phyloP scores from a whole-genome alignment of 2,888 invertebrate species.

The Leptopilina myrica region DNA sequence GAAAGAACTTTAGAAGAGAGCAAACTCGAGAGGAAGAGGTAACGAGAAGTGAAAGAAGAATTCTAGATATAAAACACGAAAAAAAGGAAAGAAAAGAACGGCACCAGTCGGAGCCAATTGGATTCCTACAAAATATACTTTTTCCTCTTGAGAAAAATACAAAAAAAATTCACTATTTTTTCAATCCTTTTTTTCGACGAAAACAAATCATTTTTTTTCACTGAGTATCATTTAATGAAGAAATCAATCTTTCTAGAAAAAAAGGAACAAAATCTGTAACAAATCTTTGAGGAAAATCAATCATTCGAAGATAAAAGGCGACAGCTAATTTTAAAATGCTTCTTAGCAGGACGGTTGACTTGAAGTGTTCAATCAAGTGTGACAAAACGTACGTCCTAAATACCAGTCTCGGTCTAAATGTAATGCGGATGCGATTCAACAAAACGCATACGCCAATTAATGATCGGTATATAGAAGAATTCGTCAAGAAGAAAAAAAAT shows the following conservation, averaged over 20 bases:
- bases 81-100: constrained; percentile 1
- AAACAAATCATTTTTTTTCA: no score
- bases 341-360: background rate
- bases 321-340: background rate
- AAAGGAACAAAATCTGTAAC: background rate
- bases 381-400: constrained; percentile 2
- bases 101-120: background rate
- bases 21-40: constrained; percentile 4
- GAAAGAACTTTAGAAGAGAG: background rate
- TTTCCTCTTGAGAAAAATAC: no score
- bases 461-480: background rate
- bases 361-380: background rate
- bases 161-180: no score
- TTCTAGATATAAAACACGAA: background rate
- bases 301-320: background rate
- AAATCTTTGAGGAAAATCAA: background rate
- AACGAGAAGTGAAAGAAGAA: background rate
- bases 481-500: background rate
- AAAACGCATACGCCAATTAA: constrained; percentile 11
- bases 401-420: constrained; percentile 30
- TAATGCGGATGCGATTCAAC: constrained; percentile 11
- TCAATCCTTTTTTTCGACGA: no score
- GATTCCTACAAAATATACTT: no score
- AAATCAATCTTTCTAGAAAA: background rate
- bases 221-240: background rate